Conservation (phyloP, 1,140 invertebrate species). For the Pogonomyrmex californicus region DNA sequence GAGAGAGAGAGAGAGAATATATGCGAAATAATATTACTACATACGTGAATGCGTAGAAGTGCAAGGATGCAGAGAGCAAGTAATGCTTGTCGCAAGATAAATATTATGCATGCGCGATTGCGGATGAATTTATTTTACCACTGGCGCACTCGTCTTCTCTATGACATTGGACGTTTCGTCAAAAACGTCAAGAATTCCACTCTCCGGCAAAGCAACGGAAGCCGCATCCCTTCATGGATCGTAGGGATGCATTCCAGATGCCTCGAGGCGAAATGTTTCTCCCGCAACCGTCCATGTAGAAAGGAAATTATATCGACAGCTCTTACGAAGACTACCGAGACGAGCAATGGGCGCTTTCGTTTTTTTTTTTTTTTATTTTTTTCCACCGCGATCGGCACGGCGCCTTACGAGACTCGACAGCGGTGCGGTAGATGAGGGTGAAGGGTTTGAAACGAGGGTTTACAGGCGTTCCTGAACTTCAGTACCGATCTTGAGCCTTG, state of each 20-base stretch:
- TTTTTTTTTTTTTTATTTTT: slow-evolving; percentile 30
- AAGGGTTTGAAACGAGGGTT: slow-evolving; percentile 54
- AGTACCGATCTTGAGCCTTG: slow-evolving; percentile 24
- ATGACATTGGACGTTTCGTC: slow-evolving; percentile 50
- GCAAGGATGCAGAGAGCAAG: slow-evolving; percentile 11
- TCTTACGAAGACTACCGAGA: slow-evolving; percentile 52
- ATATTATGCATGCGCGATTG: slow-evolving; percentile 56
- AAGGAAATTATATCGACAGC: slow-evolving; percentile 68
- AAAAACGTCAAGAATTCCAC: slow-evolving; percentile 57
- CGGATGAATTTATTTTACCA: slow-evolving; percentile 43
- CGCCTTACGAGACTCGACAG: slow-evolving; percentile 42
- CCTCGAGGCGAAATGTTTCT: slow-evolving; percentile 55
- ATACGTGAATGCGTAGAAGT: not conserved
- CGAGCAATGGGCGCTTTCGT: slow-evolving; percentile 50
- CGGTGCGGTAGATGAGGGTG: not conserved
- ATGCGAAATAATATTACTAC: slow-evolving; percentile 5
- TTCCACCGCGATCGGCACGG: slow-evolving; percentile 46
- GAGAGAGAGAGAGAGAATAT: not conserved
- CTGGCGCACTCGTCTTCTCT: slow-evolving; percentile 13
- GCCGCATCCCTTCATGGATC: slow-evolving; percentile 39
- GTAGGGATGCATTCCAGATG: slow-evolving; percentile 39
- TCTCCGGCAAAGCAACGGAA: slow-evolving; percentile 19
- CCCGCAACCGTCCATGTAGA: slow-evolving; percentile 41
- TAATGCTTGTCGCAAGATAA: slow-evolving; percentile 46
- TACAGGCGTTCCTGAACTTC: slow-evolving; percentile 16